Percentiles rank a stretch among this genome's conserved stretches.
phyloP scores from a whole-genome alignment of 2,113 vertebrate species.

The Marmota monax region DNA sequence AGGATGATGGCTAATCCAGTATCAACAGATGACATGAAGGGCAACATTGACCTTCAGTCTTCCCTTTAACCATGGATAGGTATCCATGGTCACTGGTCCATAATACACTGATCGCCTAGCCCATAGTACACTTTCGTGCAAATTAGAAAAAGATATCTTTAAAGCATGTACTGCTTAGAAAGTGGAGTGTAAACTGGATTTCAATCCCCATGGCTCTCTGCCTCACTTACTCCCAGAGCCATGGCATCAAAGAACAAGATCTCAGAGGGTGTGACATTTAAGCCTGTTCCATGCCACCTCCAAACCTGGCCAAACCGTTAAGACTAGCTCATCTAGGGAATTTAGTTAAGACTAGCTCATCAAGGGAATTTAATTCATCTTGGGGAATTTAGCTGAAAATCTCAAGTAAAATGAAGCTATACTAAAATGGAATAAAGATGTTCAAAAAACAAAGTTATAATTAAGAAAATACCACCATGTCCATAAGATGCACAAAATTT shows the following conservation, averaged over 20 bases:
- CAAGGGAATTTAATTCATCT: neutral
- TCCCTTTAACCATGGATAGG: neutral
- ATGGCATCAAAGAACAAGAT: neutral
- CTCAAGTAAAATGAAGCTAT: neutral
- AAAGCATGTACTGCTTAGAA: neutral
- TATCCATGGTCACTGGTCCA: neutral
- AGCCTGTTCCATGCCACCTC: neutral
- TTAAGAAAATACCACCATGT: neutral
- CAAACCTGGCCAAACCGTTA: neutral
- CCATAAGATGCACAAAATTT: neutral
- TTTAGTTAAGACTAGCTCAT: neutral
- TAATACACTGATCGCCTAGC: neutral
- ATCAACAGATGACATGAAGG: neutral
- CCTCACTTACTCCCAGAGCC: neutral
- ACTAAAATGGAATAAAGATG: neutral
- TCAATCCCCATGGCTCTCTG: neutral
- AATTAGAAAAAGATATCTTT: neutral
- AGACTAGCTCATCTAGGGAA: neutral
- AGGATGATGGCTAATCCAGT: neutral
- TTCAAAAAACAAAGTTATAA: slow-evolving; percentile 2
- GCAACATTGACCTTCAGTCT: neutral
- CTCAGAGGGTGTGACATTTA: neutral
- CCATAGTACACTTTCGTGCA: neutral
- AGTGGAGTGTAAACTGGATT: neutral
- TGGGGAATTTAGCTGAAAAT: neutral